Evolutionary conservation across 2,797 vertebrate species (phyloP).

Genomic region (Parotocinclus haroldoi): DNA sequence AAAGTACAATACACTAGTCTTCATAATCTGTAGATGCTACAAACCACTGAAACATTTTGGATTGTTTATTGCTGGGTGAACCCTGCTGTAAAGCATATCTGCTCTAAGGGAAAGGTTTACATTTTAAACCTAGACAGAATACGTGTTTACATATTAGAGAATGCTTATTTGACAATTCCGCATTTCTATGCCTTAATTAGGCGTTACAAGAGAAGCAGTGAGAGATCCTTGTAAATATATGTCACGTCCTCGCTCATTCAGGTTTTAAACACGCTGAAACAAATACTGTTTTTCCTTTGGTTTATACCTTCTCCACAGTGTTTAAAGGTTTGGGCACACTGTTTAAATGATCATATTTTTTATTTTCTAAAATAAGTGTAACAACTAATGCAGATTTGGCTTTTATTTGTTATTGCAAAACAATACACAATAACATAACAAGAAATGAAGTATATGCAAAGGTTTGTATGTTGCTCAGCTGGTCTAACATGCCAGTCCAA

Average conservation of each 20-base stretch:
- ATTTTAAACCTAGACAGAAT: not conserved
- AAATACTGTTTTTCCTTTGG: not conserved
- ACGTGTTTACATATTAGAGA: not conserved
- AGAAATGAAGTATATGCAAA: too few relatives aligned
- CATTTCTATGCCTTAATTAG: slow-evolving; percentile 1
- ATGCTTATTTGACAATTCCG: slow-evolving; percentile 16
- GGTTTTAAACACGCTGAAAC: not conserved
- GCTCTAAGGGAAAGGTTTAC: slow-evolving; percentile 8
- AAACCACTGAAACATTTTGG: slow-evolving; percentile 9
- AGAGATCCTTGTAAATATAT: not conserved
- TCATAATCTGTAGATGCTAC: slow-evolving; percentile 7
- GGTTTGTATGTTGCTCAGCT: too few relatives aligned
- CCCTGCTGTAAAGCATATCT: not conserved
- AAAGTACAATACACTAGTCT: slow-evolving; percentile 37
- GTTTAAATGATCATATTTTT: too few relatives aligned
- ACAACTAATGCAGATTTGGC: too few relatives aligned
- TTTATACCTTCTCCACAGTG: not conserved
- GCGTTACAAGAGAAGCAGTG: slow-evolving; percentile 2
- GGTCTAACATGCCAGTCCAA: too few relatives aligned
- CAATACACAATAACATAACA: too few relatives aligned
- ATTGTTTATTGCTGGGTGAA: slow-evolving; percentile 6
- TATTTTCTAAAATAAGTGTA: too few relatives aligned
- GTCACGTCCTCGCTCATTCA: not conserved
- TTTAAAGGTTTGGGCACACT: too few relatives aligned
- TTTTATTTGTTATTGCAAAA: too few relatives aligned